These are phyloP conservation scores for Benitochromis conjunctus DNA, from an alignment of 2,113 vertebrate genomes.

Conservation along the genomic window DNA sequence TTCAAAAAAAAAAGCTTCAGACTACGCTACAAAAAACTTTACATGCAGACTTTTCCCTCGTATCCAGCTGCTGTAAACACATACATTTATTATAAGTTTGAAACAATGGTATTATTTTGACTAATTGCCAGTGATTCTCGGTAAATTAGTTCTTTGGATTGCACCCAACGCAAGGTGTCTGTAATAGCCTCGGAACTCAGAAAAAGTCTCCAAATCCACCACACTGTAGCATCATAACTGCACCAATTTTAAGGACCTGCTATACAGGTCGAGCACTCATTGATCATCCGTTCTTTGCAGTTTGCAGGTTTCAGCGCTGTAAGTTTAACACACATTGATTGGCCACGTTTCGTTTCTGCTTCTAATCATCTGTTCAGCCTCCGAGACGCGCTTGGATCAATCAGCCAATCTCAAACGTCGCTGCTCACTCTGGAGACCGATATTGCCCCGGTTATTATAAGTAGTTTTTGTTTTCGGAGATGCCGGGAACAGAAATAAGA, in stretches of 20 bases:
- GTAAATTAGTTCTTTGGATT: not conserved
- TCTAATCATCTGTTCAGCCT: not conserved
- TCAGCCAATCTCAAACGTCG: not conserved
- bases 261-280: not conserved
- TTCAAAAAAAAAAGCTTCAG: not conserved
- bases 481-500: not conserved
- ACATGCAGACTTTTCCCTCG: not conserved
- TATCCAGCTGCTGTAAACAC: not conserved
- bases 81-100: not conserved
- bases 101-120: not conserved
- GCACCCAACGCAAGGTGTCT: not conserved
- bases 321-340: not conserved
- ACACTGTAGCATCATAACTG: not conserved
- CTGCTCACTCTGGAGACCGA: not conserved
- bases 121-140: not conserved
- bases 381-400: not conserved
- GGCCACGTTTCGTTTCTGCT: not conserved
- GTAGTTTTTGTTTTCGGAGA: constrained; percentile 22
- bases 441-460: not conserved
- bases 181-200: not conserved
- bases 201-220: not conserved
- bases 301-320: not conserved
- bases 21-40: not conserved
- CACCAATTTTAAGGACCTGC: not conserved
- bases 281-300: not conserved